A percentile compares a stretch with the other conserved stretches of the same genome.
Evolutionary conservation across 2,888 invertebrate genomes (phyloP).

Genomic region (Drosophila heteroneura): DNA sequence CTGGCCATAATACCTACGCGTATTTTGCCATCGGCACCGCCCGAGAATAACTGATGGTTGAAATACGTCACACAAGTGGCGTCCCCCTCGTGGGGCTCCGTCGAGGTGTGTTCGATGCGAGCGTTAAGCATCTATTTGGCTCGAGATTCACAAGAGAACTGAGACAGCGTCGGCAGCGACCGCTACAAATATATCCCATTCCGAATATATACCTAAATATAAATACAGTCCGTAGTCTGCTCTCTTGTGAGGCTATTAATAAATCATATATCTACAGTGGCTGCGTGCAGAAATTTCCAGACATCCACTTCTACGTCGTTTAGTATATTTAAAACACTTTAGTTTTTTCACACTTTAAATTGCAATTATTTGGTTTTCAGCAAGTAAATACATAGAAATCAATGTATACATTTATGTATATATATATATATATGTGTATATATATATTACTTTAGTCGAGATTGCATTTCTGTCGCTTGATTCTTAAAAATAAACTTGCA

Average conservation of each 20-base stretch:
- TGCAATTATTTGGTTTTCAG: conserved; percentile 71
- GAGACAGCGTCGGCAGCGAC: background rate
- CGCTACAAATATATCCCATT: background rate
- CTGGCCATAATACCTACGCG: conserved; percentile 74
- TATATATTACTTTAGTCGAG: conserved; percentile 42
- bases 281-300: conserved; percentile 7
- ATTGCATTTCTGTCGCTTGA: conserved; percentile 54
- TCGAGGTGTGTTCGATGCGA: conserved; percentile 76
- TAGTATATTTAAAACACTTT: conserved; percentile 34
- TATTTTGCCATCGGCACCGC: conserved; percentile 85
- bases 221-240: conserved; percentile 10
- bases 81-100: conserved; percentile 84
- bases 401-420: conserved; percentile 45
- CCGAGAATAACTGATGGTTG: conserved; percentile 82
- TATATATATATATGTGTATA: conserved; percentile 34
- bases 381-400: conserved; percentile 79
- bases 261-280: conserved; percentile 39
- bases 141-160: conserved; percentile 49
- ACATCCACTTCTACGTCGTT: background rate
- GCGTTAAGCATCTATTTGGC: conserved; percentile 59
- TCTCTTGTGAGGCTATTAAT: conserved; percentile 40
- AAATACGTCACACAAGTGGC: conserved; percentile 80
- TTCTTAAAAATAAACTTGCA: conserved; percentile 41
- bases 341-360: conserved; percentile 65
- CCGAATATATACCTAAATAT: background rate